Evolutionary conservation across 2,797 vertebrate genomes (phyloP).

Genomic region (Macropodus opercularis): DNA sequence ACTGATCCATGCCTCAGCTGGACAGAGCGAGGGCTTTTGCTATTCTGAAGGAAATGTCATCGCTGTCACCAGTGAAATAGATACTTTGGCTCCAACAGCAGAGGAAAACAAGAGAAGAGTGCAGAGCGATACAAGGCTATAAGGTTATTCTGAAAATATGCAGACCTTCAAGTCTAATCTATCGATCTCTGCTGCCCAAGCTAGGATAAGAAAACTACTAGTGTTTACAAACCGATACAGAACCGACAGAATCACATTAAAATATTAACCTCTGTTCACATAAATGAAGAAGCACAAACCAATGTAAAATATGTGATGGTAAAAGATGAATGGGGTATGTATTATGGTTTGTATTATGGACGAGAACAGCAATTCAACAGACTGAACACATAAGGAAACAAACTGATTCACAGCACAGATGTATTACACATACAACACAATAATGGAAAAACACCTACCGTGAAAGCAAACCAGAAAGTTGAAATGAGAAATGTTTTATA

Average conservation of each 20-base stretch:
- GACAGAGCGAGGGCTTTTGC: constrained; percentile 42
- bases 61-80: constrained; percentile 52
- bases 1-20: constrained; percentile 46
- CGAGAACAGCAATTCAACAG: too few relatives aligned
- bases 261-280: background rate
- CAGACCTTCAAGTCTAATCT: constrained; percentile 17
- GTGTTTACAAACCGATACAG: background rate
- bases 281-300: background rate
- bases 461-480: too few relatives aligned
- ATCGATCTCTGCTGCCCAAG: constrained; percentile 10
- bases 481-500: too few relatives aligned
- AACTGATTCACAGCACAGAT: too few relatives aligned
- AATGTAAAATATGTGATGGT: too few relatives aligned
- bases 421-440: too few relatives aligned
- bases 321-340: too few relatives aligned
- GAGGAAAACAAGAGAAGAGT: constrained; percentile 2
- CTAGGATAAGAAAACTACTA: background rate
- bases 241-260: background rate
- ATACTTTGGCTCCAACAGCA: constrained; percentile 39
- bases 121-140: constrained; percentile 18
- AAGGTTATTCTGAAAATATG: constrained; percentile 36
- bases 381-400: too few relatives aligned
- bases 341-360: too few relatives aligned
- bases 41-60: constrained; percentile 71
- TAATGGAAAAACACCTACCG: too few relatives aligned